Conservation (phyloP, 2,888 invertebrate species). For the Pheosia gnoma region DNA sequence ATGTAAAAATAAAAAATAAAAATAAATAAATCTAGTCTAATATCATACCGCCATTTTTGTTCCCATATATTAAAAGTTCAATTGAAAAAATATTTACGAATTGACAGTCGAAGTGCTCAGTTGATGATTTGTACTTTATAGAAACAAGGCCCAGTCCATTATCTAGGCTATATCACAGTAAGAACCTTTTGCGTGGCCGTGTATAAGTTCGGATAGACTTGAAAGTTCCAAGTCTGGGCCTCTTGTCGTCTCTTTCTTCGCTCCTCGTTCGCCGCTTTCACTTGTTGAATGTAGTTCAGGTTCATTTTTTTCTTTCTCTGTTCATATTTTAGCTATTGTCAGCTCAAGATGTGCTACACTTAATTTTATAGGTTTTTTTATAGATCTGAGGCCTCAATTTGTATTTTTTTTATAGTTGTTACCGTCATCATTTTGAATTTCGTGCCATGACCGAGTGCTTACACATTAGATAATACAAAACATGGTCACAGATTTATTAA, state of each 20-base stretch:
- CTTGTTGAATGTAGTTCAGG: conserved; percentile 76
- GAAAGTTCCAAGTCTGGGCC: conserved; percentile 91
- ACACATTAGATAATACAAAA: no score
- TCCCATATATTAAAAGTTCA: no score
- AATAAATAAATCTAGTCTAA: no score
- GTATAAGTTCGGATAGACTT: conserved; percentile 93
- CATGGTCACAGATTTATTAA: no score
- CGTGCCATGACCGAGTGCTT: no score
- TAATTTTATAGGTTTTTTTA: background rate
- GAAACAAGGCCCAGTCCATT: background rate
- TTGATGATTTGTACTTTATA: background rate
- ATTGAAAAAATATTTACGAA: no score
- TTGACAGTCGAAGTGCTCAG: no score
- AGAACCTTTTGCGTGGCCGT: conserved; percentile 92
- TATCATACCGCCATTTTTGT: no score
- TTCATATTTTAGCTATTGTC: conserved; percentile 4
- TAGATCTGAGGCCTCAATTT: conserved; percentile 2
- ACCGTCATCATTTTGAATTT: no score
- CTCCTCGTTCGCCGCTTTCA: conserved; percentile 70
- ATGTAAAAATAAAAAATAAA: no score
- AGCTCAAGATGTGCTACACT: background rate
- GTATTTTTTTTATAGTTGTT: no score
- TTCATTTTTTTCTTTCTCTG: conserved; percentile 73
- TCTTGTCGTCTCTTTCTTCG: conserved; percentile 64
- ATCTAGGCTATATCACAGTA: conserved; percentile 11